phyloP scores from a whole-genome alignment of 2,113 vertebrate genomes.

The Cyanistes caeruleus region DNA sequence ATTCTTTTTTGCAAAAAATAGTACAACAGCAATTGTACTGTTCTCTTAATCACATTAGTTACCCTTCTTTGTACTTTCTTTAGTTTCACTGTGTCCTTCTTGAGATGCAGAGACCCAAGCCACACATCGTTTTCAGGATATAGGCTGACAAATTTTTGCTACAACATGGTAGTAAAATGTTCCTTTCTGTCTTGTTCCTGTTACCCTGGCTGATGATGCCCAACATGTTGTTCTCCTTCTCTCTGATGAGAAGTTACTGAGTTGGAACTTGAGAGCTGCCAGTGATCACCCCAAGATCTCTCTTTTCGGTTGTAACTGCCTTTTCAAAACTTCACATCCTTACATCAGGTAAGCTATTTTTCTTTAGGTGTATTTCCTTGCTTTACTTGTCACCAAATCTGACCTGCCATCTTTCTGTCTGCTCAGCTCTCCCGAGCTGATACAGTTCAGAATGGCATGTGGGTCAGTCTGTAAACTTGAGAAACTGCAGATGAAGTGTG shows the following conservation, averaged over 20 bases:
- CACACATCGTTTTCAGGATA: background rate
- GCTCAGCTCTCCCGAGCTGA: background rate
- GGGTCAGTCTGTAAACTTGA: background rate
- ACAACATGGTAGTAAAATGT: rapidly evolving
- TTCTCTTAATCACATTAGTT: background rate
- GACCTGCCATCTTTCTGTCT: background rate
- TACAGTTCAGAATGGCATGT: background rate
- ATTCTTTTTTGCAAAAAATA: background rate
- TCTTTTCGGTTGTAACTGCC: background rate
- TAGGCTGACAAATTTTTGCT: background rate
- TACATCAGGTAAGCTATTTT: background rate
- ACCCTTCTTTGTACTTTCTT: background rate
- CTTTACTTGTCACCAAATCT: background rate
- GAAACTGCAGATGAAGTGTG: background rate
- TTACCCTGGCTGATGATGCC: background rate
- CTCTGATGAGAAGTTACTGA: background rate
- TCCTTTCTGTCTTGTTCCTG: background rate
- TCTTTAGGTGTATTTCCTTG: background rate
- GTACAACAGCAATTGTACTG: background rate
- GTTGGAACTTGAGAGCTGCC: background rate
- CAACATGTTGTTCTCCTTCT: background rate
- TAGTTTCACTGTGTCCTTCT: background rate
- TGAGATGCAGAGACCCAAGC: background rate
- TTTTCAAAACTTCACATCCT: background rate
- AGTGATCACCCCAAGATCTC: background rate